Evolutionary conservation across 1,140 invertebrate genomes (phyloP), one percentile per base, ranked within the genome.

Genomic region (Glossosoma conforme): DNA sequence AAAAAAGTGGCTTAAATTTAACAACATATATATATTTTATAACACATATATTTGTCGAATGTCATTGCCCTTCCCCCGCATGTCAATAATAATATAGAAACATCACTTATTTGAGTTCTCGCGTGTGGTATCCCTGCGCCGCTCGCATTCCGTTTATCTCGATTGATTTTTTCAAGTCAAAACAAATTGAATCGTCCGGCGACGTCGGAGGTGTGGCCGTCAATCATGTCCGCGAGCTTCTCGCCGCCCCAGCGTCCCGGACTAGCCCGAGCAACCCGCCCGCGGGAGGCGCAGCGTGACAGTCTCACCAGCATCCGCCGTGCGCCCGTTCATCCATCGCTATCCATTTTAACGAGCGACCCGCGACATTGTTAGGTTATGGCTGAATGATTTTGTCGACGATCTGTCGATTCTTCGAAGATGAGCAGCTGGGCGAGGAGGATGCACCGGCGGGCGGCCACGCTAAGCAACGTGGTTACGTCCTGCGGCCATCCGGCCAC

Each of bases 401-500:
- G 15, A 17, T 10, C 14, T 11, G 36, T 38, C 14, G 15, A 17
- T 38, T 36, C 14, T 38, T 17, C 25, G 11, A 51, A 36, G 18
- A 92, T 93, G 89, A 90, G 86, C 70, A 89, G 84, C 69, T 93
- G 89, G 90, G 87, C 88, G 56, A 84, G 89, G 64, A 84, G 88
- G 67, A 90, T 91, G 83, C 89, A 92, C 73, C 77, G 87, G 64
- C 79, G 89, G 69, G 89, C 89, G 59, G 88, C 88, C 65, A 90
- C 86, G 63, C 78, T 92, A 60, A 86, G 89, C 69, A 91, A 87
- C 74, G 89, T 91, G 63, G 89, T 92, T 54, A 91, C 89, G 51
- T 91, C 89, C 52, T 92, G 89, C 70, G 88, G 82, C 55, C 89
- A 84, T 75, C 85, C 83, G 17, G 72, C 71, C 65, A 54, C 80